Percentiles rank a stretch among this genome's conserved stretches.
phyloP scores from a whole-genome alignment of 2,797 vertebrate genomes.

The Scomberomorus guttatus region DNA sequence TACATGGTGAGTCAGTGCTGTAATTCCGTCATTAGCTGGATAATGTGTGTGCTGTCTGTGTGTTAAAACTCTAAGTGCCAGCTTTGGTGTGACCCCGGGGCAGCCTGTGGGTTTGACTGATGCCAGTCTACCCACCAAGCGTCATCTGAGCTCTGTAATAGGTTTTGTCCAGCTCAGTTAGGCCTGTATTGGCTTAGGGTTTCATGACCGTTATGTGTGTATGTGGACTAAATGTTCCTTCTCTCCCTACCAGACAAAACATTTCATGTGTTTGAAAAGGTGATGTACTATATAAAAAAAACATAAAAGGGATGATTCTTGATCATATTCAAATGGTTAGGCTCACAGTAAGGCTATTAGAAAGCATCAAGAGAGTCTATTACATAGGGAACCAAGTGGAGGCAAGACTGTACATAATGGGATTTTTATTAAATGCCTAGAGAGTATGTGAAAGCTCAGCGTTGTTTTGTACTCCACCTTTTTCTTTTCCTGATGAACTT shows the following conservation, averaged over 20 bases:
- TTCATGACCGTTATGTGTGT: conserved; percentile 28
- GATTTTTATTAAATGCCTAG: background rate
- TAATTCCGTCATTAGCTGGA: conserved; percentile 90
- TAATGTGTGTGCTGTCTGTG: conserved; percentile 85
- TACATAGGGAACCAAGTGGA: background rate
- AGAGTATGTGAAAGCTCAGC: conserved; percentile 17
- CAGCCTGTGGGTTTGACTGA: conserved; percentile 80
- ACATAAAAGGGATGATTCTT: background rate
- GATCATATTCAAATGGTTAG: background rate
- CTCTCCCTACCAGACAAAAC: conserved; percentile 14
- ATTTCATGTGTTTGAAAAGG: background rate
- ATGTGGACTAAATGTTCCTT: conserved; percentile 34
- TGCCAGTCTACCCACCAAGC: conserved; percentile 80
- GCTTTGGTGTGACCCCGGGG: conserved; percentile 82
- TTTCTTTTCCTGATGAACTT: conserved; percentile 51
- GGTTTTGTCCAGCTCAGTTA: conserved; percentile 70
- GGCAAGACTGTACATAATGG: background rate
- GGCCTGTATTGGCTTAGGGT: conserved; percentile 54
- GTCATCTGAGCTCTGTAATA: conserved; percentile 73
- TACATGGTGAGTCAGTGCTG: conserved; percentile 88
- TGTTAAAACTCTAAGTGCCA: conserved; percentile 84
- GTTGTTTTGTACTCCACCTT: background rate
- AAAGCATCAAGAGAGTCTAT: background rate
- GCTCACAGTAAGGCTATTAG: background rate
- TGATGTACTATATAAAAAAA: background rate